A percentile compares a stretch with the other conserved stretches of the same genome.
These are phyloP conservation scores for Emydura subglobosa DNA, from an alignment of 2,113 vertebrate species.

Conservation along the genomic window DNA sequence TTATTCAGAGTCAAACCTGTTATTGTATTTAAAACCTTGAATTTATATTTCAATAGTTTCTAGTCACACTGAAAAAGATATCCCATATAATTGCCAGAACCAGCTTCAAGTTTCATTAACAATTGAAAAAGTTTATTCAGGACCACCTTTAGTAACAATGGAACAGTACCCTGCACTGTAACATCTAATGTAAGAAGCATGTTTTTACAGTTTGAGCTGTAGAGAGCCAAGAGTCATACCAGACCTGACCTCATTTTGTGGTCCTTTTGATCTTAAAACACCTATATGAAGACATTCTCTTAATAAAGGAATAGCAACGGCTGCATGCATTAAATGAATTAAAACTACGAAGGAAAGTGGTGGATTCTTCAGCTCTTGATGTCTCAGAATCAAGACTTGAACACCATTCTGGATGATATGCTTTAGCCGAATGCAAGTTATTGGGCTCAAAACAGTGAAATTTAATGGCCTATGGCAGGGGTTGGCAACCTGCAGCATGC, in stretches of 20 bases:
- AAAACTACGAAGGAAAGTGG: no score
- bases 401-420: no score
- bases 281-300: not conserved
- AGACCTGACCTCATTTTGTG: not conserved
- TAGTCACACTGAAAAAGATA: constrained; percentile 1
- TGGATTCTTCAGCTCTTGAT: no score
- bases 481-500: no score
- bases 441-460: no score
- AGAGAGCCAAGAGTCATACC: not conserved
- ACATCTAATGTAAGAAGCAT: not conserved
- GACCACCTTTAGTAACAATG: not conserved
- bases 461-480: no score
- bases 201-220: not conserved
- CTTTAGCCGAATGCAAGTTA: no score
- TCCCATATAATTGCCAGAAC: constrained; percentile 3
- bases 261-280: constrained; percentile 6
- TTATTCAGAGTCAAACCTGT: not conserved
- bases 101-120: constrained; percentile 7
- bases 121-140: constrained; percentile 22
- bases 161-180: not conserved
- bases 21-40: not conserved
- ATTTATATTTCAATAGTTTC: not conserved
- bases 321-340: no score
- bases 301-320: not conserved
- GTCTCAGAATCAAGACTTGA: no score